phyloP scores from a whole-genome alignment of 2,113 vertebrate species.

The Oceanites oceanicus region DNA sequence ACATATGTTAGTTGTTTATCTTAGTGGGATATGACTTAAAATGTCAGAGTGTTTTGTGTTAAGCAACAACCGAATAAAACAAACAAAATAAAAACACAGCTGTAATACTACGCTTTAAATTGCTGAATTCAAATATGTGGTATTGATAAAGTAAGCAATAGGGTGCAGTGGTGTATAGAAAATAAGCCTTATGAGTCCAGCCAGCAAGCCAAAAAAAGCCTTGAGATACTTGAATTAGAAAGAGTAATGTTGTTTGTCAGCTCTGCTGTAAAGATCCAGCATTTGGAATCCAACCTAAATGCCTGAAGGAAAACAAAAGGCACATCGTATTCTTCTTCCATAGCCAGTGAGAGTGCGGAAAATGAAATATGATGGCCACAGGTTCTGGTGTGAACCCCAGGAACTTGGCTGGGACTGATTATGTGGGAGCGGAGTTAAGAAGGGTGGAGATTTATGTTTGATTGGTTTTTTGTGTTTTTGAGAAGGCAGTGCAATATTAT shows the following conservation, averaged over 20 bases:
- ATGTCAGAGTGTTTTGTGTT: constrained; percentile 62
- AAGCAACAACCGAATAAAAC: constrained; percentile 61
- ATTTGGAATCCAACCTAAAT: background rate
- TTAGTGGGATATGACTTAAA: constrained; percentile 57
- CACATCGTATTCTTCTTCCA: background rate
- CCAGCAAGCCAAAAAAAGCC: constrained; percentile 17
- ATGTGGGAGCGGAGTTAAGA: background rate
- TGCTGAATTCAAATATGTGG: constrained; percentile 1
- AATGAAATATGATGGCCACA: constrained; percentile 10
- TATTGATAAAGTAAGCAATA: constrained; percentile 39
- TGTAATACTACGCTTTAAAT: constrained; percentile 31
- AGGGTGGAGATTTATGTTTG: background rate
- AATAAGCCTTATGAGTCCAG: background rate
- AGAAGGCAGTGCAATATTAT: background rate
- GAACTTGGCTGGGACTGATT: constrained; percentile 20
- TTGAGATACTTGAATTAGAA: constrained; percentile 19
- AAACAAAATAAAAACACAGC: constrained; percentile 67
- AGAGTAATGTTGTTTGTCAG: constrained; percentile 33
- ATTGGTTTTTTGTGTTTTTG: background rate
- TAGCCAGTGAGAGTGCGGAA: background rate
- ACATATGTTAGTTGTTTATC: constrained; percentile 64
- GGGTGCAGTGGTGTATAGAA: constrained; percentile 29
- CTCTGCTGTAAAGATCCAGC: background rate
- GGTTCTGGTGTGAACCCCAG: constrained; percentile 46
- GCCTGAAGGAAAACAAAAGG: constrained; percentile 25